Evolutionary conservation across 2,113 vertebrate genomes (phyloP), one percentile per base, ranked within the genome.

Genomic region (Bungarus multicinctus): DNA sequence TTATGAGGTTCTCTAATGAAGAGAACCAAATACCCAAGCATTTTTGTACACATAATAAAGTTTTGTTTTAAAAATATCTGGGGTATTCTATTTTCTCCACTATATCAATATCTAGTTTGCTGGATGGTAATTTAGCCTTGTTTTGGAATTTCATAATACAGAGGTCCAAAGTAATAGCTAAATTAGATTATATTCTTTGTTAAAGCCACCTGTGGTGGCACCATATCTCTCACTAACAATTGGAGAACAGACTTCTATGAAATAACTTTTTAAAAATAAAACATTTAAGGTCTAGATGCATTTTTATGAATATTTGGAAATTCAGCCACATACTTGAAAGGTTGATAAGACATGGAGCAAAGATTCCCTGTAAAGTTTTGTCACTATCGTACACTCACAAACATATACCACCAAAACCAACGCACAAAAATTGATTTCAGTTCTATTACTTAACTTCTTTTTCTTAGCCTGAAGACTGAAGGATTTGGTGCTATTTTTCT

Each of bases 401-500:
- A 90, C 22, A 45, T 11, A 58, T 8, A n/a, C 50, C 20, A 22
- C 74, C 43, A 50, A 87, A 16, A 43, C 30, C 2, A 34, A 39
- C 87, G 23, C 20, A 39, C 52, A 86, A 60, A 16, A 1, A 54
- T 43, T 87, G n/a, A n/a, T 34, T 92, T 88, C 91, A 45, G 87
- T 34, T 54, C 74, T n/a, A 92, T 69, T 92, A 20, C 55, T 92
- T 55, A 55, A 74, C 74, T 43, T 81, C 34, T 89, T 92, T 89
- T 92, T 47, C 50, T 74, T 92, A 45, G 58, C n/a, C 91, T 54
- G 34, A 81, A 89, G 55, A 60, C 55, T 60, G 53, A 60, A 91
- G 58, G 85, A 92, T 39, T 88, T 53, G 87, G 50, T 74, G 87
- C 53, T 74, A 88, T 74, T 89, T 92, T 92, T 74, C 87, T 89